phyloP scores from a whole-genome alignment of 2,797 vertebrate species.

The Zalophus californianus region DNA sequence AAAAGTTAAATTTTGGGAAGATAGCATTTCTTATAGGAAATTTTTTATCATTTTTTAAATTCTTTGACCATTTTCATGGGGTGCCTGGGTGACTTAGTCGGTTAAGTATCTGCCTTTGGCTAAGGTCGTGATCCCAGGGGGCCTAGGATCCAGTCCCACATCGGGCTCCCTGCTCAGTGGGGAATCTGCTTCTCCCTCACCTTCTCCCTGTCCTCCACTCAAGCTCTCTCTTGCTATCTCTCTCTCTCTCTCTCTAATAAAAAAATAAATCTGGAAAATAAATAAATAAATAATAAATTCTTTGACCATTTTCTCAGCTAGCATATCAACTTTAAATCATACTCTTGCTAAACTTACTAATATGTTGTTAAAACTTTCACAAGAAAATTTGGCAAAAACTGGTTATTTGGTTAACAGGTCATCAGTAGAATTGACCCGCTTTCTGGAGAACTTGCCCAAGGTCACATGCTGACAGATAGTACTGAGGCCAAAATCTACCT shows the following conservation, averaged over 20 bases:
- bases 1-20: conserved; percentile 45
- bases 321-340: conserved; percentile 23
- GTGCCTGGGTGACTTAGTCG: not conserved
- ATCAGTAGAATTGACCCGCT: not conserved
- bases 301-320: conserved; percentile 17
- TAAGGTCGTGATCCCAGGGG: not conserved
- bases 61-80: not conserved
- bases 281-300: not conserved
- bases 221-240: too few species aligned
- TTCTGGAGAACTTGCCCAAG: not conserved
- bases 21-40: not conserved
- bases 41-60: not conserved
- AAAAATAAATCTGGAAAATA: not conserved
- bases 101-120: not conserved
- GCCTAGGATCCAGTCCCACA: not conserved
- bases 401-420: not conserved
- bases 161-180: not conserved
- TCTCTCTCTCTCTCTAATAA: not conserved
- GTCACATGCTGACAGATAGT: not conserved
- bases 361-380: conserved; percentile 16
- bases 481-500: not conserved
- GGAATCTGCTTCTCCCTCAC: not conserved
- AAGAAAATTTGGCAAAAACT: not conserved
- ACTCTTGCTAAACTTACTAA: conserved; percentile 18
- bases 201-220: not conserved